Evolutionary conservation across 2,888 invertebrate species (phyloP).

Genomic region (Caenorhabditis sp.): DNA sequence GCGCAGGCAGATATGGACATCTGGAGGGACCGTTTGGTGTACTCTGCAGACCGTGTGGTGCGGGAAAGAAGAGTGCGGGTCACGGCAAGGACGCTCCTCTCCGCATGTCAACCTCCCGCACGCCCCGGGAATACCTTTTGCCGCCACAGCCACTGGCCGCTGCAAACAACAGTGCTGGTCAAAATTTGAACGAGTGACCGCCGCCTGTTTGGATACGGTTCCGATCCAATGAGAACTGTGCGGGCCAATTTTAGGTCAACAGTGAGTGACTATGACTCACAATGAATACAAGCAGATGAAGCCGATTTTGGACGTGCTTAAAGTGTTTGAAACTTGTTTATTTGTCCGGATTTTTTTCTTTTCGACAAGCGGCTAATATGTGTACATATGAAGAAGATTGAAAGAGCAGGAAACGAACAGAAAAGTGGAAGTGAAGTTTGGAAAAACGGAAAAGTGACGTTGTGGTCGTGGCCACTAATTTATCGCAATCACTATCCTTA

Average conservation of each 20-base stretch:
- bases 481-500: constrained; percentile 9
- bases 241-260: constrained; percentile 31
- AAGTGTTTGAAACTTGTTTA: constrained; percentile 58
- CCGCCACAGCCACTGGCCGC: constrained; percentile 49
- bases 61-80: constrained; percentile 24
- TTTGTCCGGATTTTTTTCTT: constrained; percentile 54
- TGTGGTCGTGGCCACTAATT: no score
- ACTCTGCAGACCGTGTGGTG: constrained; percentile 12
- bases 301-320: constrained; percentile 49
- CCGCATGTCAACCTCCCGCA: constrained; percentile 44
- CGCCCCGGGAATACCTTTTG: constrained; percentile 46
- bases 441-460: constrained; percentile 32
- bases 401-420: constrained; percentile 42
- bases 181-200: constrained; percentile 46
- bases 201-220: constrained; percentile 57
- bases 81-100: constrained; percentile 44
- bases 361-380: constrained; percentile 50
- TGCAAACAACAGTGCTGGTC: constrained; percentile 48
- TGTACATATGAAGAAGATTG: constrained; percentile 16
- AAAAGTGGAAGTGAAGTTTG: constrained; percentile 1
- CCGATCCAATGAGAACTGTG: constrained; percentile 37
- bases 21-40: constrained; percentile 19
- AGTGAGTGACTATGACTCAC: constrained; percentile 49
- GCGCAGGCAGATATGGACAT: constrained; percentile 15
- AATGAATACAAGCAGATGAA: constrained; percentile 38